Percentiles rank a stretch among this genome's conserved stretches.
Conservation (phyloP, 2,113 vertebrate genomes). For the Illadopsis cleaveri region DNA sequence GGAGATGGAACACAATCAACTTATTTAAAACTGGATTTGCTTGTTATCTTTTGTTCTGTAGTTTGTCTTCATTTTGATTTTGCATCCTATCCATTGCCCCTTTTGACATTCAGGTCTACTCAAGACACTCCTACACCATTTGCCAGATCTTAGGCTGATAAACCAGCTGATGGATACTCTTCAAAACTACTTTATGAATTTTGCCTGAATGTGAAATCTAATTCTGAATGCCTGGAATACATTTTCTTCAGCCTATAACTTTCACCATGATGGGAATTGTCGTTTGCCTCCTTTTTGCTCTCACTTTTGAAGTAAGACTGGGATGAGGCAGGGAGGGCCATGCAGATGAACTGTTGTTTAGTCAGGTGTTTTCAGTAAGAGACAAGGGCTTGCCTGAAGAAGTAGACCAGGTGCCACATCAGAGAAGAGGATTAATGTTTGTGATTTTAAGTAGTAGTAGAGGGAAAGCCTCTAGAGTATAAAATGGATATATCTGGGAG, state of each 20-base stretch:
- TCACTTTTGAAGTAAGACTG: neutral
- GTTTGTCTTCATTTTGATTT: neutral
- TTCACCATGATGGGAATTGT: neutral
- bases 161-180: neutral
- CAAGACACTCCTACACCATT: neutral
- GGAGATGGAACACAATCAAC: neutral
- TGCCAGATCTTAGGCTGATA: neutral
- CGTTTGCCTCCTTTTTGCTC: neutral
- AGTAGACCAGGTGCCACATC: neutral
- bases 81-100: neutral
- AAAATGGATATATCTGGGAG: neutral
- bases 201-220: neutral
- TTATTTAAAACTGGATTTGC: neutral
- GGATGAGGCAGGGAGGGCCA: neutral
- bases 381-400: neutral
- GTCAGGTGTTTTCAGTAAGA: neutral
- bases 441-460: neutral
- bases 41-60: neutral
- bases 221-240: neutral
- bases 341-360: neutral
- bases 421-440: neutral
- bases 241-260: neutral
- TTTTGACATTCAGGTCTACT: neutral
- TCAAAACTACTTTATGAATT: neutral
- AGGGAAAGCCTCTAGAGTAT: neutral